These are phyloP conservation scores for Oligia strigilis DNA, from an alignment of 2,888 invertebrate genomes.

Conservation along the genomic window DNA sequence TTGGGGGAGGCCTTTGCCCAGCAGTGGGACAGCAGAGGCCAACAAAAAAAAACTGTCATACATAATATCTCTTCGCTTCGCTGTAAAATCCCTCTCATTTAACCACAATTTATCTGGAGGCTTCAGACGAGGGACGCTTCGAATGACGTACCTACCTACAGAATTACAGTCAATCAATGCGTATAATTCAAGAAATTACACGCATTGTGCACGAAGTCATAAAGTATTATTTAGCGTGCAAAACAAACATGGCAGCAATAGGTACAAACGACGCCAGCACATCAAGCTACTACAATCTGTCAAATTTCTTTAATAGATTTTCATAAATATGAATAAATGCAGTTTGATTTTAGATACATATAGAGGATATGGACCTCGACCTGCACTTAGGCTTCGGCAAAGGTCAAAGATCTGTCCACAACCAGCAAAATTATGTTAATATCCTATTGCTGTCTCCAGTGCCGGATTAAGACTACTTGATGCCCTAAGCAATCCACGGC, in stretches of 20 bases:
- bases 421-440: background rate
- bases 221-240: slow-evolving; percentile 6
- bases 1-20: too few species aligned
- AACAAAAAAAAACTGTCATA: too few species aligned
- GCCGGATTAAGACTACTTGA: too few species aligned
- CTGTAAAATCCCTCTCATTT: background rate
- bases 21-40: too few species aligned
- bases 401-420: background rate
- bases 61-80: too few species aligned
- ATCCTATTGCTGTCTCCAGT: background rate
- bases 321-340: background rate
- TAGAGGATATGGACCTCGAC: background rate
- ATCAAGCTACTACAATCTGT: too few species aligned
- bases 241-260: slow-evolving; percentile 6
- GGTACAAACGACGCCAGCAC: too few species aligned
- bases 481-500: too few species aligned
- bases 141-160: background rate
- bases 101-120: slow-evolving; percentile 1
- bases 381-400: background rate
- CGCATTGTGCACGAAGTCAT: background rate
- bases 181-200: slow-evolving; percentile 28
- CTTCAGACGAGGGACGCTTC: background rate
- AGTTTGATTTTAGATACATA: background rate
- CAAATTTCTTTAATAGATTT: too few species aligned
- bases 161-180: background rate